Conservation (phyloP, 2,113 vertebrate genomes). For the Xenopus tropicalis region DNA sequence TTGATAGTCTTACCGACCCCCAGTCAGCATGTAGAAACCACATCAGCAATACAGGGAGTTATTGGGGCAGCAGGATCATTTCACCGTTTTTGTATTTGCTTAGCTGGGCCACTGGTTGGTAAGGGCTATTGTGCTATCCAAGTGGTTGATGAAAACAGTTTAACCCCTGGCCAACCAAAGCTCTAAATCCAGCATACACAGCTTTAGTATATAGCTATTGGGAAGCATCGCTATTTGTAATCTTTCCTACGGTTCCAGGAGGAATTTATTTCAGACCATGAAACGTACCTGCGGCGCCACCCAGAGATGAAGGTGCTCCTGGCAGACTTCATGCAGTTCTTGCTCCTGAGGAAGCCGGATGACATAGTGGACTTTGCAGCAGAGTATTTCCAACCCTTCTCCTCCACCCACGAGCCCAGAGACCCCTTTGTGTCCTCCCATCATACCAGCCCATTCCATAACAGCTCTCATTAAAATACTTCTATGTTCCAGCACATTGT, state of each 20-base stretch:
- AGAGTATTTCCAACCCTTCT: conserved; percentile 74
- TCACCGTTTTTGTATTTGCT: too few species aligned
- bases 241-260: conserved; percentile 71
- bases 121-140: too few species aligned
- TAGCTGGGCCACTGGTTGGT: too few species aligned
- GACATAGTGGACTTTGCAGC: conserved; percentile 75
- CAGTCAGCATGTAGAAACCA: too few species aligned
- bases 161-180: too few species aligned
- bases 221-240: too few species aligned
- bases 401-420: neutral
- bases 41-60: too few species aligned
- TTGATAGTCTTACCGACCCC: too few species aligned
- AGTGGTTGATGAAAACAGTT: too few species aligned
- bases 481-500: too few species aligned
- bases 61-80: neutral
- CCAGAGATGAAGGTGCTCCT: conserved; percentile 76
- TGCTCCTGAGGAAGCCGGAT: conserved; percentile 79
- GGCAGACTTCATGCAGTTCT: conserved; percentile 83
- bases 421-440: conserved; percentile 41
- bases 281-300: conserved; percentile 72
- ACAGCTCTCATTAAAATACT: neutral
- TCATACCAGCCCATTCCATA: conserved; percentile 33
- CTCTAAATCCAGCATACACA: too few species aligned
- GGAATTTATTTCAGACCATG: conserved; percentile 70
- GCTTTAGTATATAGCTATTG: too few species aligned